Conservation (phyloP, 2,888 invertebrate species). For the Cantharis nigra region DNA sequence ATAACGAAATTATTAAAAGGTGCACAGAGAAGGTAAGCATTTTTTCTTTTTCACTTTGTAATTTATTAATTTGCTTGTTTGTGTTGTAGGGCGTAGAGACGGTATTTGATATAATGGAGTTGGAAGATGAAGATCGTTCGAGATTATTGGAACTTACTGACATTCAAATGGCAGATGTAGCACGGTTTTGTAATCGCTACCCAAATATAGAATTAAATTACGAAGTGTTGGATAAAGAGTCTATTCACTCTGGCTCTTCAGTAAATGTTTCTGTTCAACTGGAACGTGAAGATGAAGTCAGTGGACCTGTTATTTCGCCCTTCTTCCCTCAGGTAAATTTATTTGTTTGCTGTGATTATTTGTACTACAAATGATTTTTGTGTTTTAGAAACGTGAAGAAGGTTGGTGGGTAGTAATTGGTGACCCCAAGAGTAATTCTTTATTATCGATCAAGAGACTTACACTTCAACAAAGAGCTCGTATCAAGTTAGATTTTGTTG, state of each 20-base stretch:
- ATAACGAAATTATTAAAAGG: conserved; percentile 82
- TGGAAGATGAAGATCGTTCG: conserved; percentile 88
- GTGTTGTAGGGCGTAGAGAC: conserved; percentile 74
- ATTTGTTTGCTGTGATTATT: neutral
- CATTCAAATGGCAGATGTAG: conserved; percentile 95
- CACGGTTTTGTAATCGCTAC: conserved; percentile 97
- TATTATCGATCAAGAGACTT: conserved; percentile 95
- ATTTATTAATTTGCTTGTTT: neutral
- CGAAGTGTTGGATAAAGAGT: conserved; percentile 83
- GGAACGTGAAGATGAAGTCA: conserved; percentile 95
- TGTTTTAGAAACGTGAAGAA: conserved; percentile 80
- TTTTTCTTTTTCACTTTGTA: conserved; percentile 8
- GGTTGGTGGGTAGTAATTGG: conserved; percentile 99
- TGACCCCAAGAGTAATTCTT: conserved; percentile 90
- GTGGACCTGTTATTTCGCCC: conserved; percentile 96
- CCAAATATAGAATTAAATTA: conserved; percentile 97
- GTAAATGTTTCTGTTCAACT: conserved; percentile 90
- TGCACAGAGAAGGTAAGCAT: conserved; percentile 81
- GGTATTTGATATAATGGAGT: conserved; percentile 94
- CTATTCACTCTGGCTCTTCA: conserved; percentile 78
- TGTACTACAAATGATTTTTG: conserved; percentile 14
- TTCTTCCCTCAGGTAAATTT: conserved; percentile 88
- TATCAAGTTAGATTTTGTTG: conserved; percentile 88
- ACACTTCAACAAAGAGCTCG: conserved; percentile 93
- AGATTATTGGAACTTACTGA: conserved; percentile 80